These are phyloP conservation scores for Crambe crambe DNA, from an alignment of 37 sponge, comb jelly and placozoan genomes.

Conservation along the genomic window DNA sequence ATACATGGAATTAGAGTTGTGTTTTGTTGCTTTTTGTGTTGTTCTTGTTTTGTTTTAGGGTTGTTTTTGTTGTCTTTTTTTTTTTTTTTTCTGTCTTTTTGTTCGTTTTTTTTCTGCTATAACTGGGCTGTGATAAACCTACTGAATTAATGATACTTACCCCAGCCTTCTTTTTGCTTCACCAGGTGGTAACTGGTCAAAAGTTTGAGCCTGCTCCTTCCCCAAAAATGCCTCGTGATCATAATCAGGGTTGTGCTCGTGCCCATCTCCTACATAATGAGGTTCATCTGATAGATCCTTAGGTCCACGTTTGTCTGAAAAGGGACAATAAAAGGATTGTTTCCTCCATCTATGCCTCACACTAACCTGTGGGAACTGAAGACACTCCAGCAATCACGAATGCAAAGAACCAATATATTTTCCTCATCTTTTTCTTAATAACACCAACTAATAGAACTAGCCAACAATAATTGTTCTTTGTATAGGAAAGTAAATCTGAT, in stretches of 20 bases:
- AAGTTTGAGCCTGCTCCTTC: slow-evolving; percentile 77
- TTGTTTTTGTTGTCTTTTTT: no score
- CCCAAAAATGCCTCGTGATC: slow-evolving; percentile 96
- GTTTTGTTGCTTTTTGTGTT: no score
- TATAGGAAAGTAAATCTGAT: no score
- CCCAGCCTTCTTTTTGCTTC: slow-evolving; percentile 80
- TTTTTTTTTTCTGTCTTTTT: no score
- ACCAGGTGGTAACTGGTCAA: slow-evolving; percentile 73
- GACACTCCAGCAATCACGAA: background rate
- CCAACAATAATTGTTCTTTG: no score
- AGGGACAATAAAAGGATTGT: background rate
- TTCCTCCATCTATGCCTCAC: no score
- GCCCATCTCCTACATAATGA: slow-evolving; percentile 38
- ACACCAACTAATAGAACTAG: background rate
- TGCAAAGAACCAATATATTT: background rate
- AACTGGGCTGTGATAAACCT: no score
- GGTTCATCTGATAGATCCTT: slow-evolving; percentile 23
- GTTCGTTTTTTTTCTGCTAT: no score
- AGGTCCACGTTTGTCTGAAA: background rate
- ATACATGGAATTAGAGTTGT: no score
- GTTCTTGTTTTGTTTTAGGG: no score
- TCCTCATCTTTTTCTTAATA: background rate
- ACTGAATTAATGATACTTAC: no score
- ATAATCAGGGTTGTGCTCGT: slow-evolving; percentile 70
- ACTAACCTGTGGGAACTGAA: background rate